Evolutionary conservation across 2,113 vertebrate species (phyloP), one percentile per base, ranked within the genome.

Genomic region (Chinchilla lanigera): DNA sequence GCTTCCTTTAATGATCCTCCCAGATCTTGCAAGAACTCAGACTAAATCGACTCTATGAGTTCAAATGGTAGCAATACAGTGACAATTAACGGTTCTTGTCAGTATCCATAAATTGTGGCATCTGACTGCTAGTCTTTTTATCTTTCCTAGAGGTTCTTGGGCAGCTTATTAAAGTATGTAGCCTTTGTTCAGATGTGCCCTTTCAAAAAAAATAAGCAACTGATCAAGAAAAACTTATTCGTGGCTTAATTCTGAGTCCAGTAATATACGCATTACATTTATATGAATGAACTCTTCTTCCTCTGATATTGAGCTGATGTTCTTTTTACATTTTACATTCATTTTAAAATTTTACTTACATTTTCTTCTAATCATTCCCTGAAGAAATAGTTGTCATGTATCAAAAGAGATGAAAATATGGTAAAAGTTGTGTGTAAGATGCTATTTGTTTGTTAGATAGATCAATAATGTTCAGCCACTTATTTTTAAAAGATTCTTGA

Each of bases 81-180:
- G 97, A 97, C 98, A 98, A 98, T 99, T 98, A 99, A 99, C 98
- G 95, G 86, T 94, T 98, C 97, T 98, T 98, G 97, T 98, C 97
- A 98, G 98, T 95, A 97, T 98, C 96, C 94, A 96, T 98, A 97
- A 98, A 98, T 98, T 98, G 98, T 95, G 90, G 93, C 96, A 96
- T 96, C 85, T 96, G 97, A 96, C 96, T 92, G 90, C 90, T 85
- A 89, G 41, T 96, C 92, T 89, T 97, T 98, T 98, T 91, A 95
- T 98, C 93, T 97, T 67, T 52, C 75, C 95, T 97, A 96, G 96
- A 97, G 85, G 84, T 96, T 98, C 90, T 0, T 56, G 0, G 97
- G 88, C 94, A 98, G 90, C 95, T 98, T 98, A 98, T 98, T 98
- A 98, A 98, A 98, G 73, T 94, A 98, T 98, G 97, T 97, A 71